A percentile compares a stretch with the other conserved stretches of the same genome.
These are phyloP conservation scores for Gerris lacustris DNA, from an alignment of 2,888 invertebrate genomes.

Conservation along the genomic window DNA sequence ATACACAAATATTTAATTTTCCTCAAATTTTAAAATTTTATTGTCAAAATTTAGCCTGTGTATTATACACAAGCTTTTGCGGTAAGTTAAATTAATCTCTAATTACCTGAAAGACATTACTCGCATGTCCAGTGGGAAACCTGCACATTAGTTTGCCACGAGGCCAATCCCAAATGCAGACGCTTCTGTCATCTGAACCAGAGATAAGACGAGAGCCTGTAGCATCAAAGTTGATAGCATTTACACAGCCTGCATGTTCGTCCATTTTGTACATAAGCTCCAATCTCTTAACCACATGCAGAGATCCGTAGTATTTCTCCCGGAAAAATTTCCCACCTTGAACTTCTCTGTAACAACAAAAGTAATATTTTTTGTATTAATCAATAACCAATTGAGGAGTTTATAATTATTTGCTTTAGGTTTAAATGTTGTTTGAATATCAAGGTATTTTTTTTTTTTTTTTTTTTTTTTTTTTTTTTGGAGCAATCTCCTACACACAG, in stretches of 20 bases:
- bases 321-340: slow-evolving; percentile 43
- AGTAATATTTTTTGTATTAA: too few species aligned
- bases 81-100: too few species aligned
- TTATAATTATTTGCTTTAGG: too few species aligned
- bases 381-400: too few species aligned
- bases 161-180: slow-evolving; percentile 88
- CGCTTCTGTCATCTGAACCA: slow-evolving; percentile 79
- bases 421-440: too few species aligned
- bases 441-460: too few species aligned
- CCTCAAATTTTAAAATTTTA: too few species aligned
- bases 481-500: too few species aligned
- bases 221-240: slow-evolving; percentile 79
- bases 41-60: too few species aligned
- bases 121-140: slow-evolving; percentile 68
- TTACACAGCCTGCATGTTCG: slow-evolving; percentile 80
- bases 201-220: slow-evolving; percentile 66
- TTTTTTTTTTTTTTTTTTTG: too few species aligned
- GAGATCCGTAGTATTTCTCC: slow-evolving; percentile 62
- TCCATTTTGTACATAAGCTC: slow-evolving; percentile 62
- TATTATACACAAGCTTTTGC: too few species aligned
- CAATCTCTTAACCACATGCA: slow-evolving; percentile 69
- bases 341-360: slow-evolving; percentile 9
- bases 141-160: slow-evolving; percentile 49
- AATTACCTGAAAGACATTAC: slow-evolving; percentile 70
- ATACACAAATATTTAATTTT: too few species aligned